These are phyloP conservation scores for Acropora tenuis DNA, from an alignment of 64 coral and sea anemone genomes.

Conservation along the genomic window DNA sequence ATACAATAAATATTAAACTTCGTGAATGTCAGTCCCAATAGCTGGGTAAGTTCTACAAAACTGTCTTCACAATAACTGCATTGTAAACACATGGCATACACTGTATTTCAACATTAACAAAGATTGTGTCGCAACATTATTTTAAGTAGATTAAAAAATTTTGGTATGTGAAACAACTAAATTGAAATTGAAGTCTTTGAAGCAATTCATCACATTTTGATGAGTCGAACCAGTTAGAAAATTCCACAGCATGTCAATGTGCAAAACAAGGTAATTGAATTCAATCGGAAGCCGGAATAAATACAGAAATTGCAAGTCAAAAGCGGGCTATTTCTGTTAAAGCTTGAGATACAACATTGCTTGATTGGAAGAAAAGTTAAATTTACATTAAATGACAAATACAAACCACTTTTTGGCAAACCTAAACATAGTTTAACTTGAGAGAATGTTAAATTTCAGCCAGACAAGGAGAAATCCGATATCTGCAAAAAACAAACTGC, in stretches of 20 bases:
- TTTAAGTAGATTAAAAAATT: not conserved
- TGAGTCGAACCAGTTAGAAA: not conserved
- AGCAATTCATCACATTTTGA: not conserved
- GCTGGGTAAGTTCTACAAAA: too few species aligned
- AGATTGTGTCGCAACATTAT: not conserved
- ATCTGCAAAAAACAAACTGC: slow-evolving; percentile 2
- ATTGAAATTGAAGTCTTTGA: not conserved
- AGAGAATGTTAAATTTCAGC: not conserved
- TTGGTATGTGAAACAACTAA: not conserved
- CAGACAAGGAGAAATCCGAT: not conserved
- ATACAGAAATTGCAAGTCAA: not conserved
- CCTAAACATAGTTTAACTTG: not conserved
- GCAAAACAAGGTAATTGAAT: not conserved
- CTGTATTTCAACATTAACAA: not conserved
- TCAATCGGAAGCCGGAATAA: not conserved
- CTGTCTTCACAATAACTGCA: too few species aligned
- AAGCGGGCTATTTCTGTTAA: not conserved
- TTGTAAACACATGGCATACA: too few species aligned
- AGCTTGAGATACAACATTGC: not conserved
- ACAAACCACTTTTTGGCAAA: not conserved
- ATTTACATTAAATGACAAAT: slow-evolving; percentile 13
- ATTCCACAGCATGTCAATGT: not conserved
- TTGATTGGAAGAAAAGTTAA: slow-evolving; percentile 6
- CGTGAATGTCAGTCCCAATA: too few species aligned
- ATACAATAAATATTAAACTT: too few species aligned